Evolutionary conservation across 2,113 vertebrate species (phyloP).

Genomic region (Carollia perspicillata): DNA sequence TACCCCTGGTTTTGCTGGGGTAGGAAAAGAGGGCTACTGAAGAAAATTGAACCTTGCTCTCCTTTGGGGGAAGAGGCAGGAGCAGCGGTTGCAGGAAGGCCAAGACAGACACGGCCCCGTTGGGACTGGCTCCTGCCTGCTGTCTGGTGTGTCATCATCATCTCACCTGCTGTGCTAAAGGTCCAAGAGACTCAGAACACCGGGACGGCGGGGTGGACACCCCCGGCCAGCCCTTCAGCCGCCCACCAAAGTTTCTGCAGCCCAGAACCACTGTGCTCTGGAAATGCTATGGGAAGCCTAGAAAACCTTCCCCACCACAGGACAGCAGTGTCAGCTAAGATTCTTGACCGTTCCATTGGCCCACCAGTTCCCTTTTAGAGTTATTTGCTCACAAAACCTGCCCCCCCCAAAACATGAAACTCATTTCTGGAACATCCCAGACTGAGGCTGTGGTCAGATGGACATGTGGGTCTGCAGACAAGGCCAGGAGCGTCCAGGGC

Average conservation of each 20-base stretch:
- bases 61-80: neutral
- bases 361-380: neutral
- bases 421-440: neutral
- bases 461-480: neutral
- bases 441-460: neutral
- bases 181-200: neutral
- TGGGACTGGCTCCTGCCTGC: neutral
- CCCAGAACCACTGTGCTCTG: neutral
- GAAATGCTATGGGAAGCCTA: neutral
- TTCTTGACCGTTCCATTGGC: neutral
- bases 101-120: neutral
- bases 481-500: neutral
- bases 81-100: neutral
- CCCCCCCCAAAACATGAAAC: neutral
- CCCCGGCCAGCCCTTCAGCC: neutral
- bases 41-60: neutral
- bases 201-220: neutral
- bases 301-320: neutral
- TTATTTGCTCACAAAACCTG: neutral
- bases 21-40: neutral
- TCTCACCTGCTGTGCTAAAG: neutral
- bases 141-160: neutral
- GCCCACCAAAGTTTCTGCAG: neutral
- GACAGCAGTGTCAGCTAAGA: neutral
- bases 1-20: neutral